These are phyloP conservation scores for Ridgeia piscesae DNA, from an alignment of 1,140 invertebrate species.

Conservation along the genomic window DNA sequence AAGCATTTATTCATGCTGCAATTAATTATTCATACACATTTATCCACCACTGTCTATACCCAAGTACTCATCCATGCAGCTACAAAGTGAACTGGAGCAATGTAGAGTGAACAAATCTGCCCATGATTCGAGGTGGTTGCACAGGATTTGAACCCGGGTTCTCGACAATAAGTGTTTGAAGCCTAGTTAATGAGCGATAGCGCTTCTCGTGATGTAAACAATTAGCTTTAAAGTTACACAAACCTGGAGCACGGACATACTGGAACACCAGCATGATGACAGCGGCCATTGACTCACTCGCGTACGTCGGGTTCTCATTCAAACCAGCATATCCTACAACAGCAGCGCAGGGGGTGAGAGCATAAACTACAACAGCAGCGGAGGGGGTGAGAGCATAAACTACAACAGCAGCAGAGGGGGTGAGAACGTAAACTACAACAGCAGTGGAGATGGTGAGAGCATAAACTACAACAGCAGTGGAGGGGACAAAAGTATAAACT, in stretches of 20 bases:
- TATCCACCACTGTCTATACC: too few species aligned
- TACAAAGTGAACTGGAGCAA: too few species aligned
- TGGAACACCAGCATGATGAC: conserved; percentile 98
- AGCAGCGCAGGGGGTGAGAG: too few species aligned
- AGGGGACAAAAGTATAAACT: background rate
- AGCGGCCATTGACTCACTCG: conserved; percentile 84
- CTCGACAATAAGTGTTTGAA: too few species aligned
- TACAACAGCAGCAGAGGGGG: conserved; percentile 12
- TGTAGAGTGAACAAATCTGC: too few species aligned
- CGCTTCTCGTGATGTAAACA: background rate
- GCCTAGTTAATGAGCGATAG: too few species aligned
- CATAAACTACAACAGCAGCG: background rate
- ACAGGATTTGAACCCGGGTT: too few species aligned
- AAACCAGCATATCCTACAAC: conserved; percentile 28
- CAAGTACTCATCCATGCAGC: too few species aligned
- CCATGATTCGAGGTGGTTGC: too few species aligned
- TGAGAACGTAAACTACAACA: background rate
- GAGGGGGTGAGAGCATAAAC: background rate
- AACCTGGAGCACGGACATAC: conserved; percentile 87
- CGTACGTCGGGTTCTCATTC: conserved; percentile 75
- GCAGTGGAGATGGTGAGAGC: background rate
- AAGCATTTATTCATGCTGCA: too few species aligned
- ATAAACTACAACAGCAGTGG: background rate
- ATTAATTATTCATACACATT: too few species aligned
- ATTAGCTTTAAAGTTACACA: conserved; percentile 28